Evolutionary conservation across 2,888 invertebrate genomes (phyloP), one percentile per base, ranked within the genome.

Genomic region (Drosophila paramelanica): DNA sequence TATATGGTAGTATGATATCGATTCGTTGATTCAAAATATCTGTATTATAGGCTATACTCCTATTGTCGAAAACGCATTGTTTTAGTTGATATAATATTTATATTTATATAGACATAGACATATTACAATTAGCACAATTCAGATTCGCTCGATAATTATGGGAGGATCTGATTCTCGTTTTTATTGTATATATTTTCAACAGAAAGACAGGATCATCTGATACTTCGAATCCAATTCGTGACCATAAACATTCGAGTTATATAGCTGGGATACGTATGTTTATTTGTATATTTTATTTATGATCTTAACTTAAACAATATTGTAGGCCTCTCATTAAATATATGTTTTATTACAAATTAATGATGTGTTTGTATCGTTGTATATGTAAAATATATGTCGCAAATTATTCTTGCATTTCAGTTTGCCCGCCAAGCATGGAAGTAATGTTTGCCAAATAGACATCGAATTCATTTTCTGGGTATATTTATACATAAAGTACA

Each of bases 281-380:
- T 33, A 6, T 47, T 17, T 31, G 10, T 47, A 31, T 47, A 17
- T 14, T 14, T 11, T 39, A 51, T 39, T 17, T 53, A 38, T 55
- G 49, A 14, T 23, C 17, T 51, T 36, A 62, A 41, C 38, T 14
- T 74, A 62, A 62, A 43, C 49, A 38, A 59, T 41, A 20, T 31
- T 65, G 57, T 50, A 64, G 45, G 46, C 57, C 38, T 27, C 52
- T 49, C 42, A 43, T 42, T 51, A 20, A 43, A 58, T 56, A 62
- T 56, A 17, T 17, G 17, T 20, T 17, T 17, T 46, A 41, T 41
- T 56, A 56, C 45, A 73, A 52, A 53, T 57, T 33, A 60, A 60
- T 56, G 25, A 5, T 46, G 39, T 50, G 23, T 42, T 61, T 20
- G 23, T 42, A 4, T 73, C 67, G 45, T 39, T 52, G 46, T 58